A percentile compares a stretch with the other conserved stretches of the same genome.
phyloP scores from a whole-genome alignment of 2,797 vertebrate genomes.

The Diplodus sargus region DNA sequence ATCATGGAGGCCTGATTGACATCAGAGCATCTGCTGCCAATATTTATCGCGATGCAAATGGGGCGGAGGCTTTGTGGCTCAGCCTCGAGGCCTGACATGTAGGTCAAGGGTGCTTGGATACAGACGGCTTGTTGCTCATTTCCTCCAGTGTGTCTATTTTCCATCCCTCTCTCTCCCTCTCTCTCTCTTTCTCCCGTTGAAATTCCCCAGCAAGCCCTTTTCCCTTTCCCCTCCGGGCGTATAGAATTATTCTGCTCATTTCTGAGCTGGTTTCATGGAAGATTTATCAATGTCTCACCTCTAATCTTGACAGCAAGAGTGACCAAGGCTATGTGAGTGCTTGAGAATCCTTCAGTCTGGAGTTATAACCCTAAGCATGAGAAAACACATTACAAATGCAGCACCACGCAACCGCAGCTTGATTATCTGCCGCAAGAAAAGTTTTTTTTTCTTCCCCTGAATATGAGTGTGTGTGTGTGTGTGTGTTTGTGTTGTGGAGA shows the following conservation, averaged over 20 bases:
- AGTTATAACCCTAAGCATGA: constrained; percentile 68
- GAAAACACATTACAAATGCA: constrained; percentile 69
- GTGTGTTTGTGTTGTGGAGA: constrained; percentile 53
- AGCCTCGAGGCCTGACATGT: constrained; percentile 53
- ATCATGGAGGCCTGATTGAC: constrained; percentile 56
- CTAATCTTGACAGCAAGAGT: constrained; percentile 60
- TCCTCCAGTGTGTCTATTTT: constrained; percentile 43
- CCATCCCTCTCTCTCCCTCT: constrained; percentile 42
- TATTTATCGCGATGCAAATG: constrained; percentile 67
- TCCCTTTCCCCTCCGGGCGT: constrained; percentile 14
- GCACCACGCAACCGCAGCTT: constrained; percentile 62
- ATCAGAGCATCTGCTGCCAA: constrained; percentile 63
- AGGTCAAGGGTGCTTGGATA: constrained; percentile 72
- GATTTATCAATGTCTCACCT: constrained; percentile 72
- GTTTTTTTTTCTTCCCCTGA: constrained; percentile 37
- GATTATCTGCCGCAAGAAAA: constrained; percentile 70
- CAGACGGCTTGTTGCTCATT: constrained; percentile 64
- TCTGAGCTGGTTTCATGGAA: constrained; percentile 65
- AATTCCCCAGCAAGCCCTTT: constrained; percentile 46
- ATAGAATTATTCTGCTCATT: constrained; percentile 65
- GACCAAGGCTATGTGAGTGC: constrained; percentile 60
- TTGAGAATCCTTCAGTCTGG: constrained; percentile 56
- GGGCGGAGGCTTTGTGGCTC: constrained; percentile 39
- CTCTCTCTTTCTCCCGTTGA: constrained; percentile 43
- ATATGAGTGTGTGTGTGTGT: constrained; percentile 57